A percentile compares a stretch with the other conserved stretches of the same genome.
phyloP scores from a whole-genome alignment of 2,888 invertebrate genomes.

The Lasioglossum vierecki region DNA sequence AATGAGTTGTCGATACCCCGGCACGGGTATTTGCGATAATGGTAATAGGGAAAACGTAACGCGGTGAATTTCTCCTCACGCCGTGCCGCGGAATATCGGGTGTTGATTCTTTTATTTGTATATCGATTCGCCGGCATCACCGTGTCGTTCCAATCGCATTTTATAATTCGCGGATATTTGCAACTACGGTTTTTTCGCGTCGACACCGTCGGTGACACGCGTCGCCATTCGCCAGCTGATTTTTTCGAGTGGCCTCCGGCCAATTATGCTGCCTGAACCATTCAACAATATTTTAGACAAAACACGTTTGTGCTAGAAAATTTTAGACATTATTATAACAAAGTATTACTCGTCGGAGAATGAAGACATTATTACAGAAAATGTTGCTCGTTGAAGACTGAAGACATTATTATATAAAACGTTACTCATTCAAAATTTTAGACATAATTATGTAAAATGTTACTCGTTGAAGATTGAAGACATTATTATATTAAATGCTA shows the following conservation, averaged over 20 bases:
- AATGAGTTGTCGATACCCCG: conserved; percentile 67
- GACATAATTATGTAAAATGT: too few species aligned
- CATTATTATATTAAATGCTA: too few species aligned
- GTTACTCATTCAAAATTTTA: too few species aligned
- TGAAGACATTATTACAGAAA: too few species aligned
- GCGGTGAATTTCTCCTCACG: conserved; percentile 19
- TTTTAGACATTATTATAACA: too few species aligned
- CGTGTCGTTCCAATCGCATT: neutral
- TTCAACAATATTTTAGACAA: neutral
- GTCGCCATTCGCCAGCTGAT: neutral
- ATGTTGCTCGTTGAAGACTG: too few species aligned
- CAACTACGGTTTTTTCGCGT: neutral
- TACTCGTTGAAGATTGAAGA: too few species aligned
- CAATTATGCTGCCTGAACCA: neutral
- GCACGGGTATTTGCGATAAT: conserved; percentile 58
- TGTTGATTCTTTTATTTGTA: neutral
- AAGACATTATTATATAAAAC: too few species aligned
- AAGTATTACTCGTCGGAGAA: too few species aligned
- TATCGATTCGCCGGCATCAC: neutral
- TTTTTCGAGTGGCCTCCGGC: neutral
- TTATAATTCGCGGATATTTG: neutral
- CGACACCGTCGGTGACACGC: neutral
- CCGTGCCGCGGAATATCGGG: neutral
- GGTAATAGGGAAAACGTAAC: conserved; percentile 41
- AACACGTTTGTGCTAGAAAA: neutral